Evolutionary conservation across 2,888 invertebrate species (phyloP).

Genomic region (Rotaria sp.): DNA sequence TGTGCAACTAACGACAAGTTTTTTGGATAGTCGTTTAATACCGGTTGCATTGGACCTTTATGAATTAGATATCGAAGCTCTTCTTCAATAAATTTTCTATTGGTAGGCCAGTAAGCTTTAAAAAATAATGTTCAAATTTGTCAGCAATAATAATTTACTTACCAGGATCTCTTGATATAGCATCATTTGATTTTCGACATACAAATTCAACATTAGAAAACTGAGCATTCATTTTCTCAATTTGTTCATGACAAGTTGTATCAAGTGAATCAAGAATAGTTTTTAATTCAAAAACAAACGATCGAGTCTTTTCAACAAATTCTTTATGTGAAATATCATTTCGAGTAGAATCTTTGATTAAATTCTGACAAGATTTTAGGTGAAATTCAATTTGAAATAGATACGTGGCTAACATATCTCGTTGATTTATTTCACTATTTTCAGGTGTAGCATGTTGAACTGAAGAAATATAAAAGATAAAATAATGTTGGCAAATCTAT

Average conservation of each 20-base stretch:
- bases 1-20: not conserved
- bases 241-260: not conserved
- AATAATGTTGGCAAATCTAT: not conserved
- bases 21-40: not conserved
- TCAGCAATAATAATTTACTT: not conserved
- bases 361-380: not conserved
- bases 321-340: not conserved
- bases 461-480: not conserved
- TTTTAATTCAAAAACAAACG: not conserved
- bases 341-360: not conserved
- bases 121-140: not conserved
- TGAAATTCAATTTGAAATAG: not conserved
- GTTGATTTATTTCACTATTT: not conserved
- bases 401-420: not conserved
- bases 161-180: not conserved
- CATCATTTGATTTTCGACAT: not conserved
- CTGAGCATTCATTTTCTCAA: no score
- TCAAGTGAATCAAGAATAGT: not conserved
- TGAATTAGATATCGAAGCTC: not conserved
- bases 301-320: not conserved
- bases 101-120: not conserved
- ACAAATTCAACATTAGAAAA: conserved; percentile 1
- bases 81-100: not conserved
- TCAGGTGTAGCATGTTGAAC: not conserved
- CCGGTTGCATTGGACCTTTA: not conserved